Percentiles rank a stretch among this genome's conserved stretches.
Evolutionary conservation across 1,140 invertebrate species (phyloP).

Genomic region (Hycleus phaleratus): DNA sequence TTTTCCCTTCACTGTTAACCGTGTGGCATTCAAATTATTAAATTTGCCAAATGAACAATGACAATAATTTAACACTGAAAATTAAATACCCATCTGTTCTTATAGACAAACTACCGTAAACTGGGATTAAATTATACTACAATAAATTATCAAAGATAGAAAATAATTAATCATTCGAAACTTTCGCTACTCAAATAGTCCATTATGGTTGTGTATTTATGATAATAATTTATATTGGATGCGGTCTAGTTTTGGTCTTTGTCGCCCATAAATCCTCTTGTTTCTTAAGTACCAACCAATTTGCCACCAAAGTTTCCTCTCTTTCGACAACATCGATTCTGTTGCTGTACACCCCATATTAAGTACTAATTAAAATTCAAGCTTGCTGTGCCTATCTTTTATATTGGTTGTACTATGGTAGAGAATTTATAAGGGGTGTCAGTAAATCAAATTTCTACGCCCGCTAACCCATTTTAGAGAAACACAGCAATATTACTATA

Average conservation of each 20-base stretch:
- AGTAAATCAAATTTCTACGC: slow-evolving; percentile 27
- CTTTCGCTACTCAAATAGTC: no score
- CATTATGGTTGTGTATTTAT: no score
- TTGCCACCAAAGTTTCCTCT: slow-evolving; percentile 11
- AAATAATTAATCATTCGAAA: no score
- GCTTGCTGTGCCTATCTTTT: slow-evolving; percentile 4
- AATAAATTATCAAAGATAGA: no score
- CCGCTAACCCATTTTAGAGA: slow-evolving; percentile 24
- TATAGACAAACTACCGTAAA: no score
- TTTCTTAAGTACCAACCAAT: slow-evolving; percentile 16
- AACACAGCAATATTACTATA: slow-evolving; percentile 9
- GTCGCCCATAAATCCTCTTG: slow-evolving; percentile 17
- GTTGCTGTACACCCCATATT: slow-evolving; percentile 12
- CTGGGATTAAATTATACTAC: no score
- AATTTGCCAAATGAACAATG: background rate
- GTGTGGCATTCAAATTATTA: background rate
- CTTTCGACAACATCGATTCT: slow-evolving; percentile 17
- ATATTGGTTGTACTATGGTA: background rate
- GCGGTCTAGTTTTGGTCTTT: slow-evolving; percentile 3
- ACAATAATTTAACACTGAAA: no score
- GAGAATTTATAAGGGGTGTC: background rate
- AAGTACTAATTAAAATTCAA: slow-evolving; percentile 33
- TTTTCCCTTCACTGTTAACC: background rate
- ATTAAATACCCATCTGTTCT: no score
- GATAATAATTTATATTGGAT: no score